Base-by-base conservation (phyloP, 2,797 vertebrate genomes). In the Ceyx erithaca region DNA sequence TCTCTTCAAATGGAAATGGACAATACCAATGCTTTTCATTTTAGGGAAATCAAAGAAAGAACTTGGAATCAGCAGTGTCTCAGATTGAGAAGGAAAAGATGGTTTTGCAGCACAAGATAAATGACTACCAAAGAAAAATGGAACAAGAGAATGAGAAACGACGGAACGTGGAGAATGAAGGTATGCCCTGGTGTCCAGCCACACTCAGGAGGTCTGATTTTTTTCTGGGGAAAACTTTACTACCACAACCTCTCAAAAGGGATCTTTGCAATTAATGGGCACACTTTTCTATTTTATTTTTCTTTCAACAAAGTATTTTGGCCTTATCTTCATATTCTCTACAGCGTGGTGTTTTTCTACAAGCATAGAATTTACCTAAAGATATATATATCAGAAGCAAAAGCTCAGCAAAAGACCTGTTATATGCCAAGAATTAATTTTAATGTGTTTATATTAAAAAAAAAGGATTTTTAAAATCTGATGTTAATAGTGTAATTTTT, bases 21-120 rank as follows among this genome's bases (percentile, higher is more conserved):
- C 92, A 94, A 43, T 72, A 40, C 2, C 6, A 31, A 25, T 92
- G 54, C 66, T 95, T 95, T 55, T 88, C 69, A 95, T 93, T 97
- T 83, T 70, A 98, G 98, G 98, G 97, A 41, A 98, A 92, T 97
- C 97, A 98, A 75, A 98, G 98, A 96, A 99, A 99, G 97, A 98
- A 94, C 68, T 96, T 98, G 48, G 99, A 99, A 96, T 97, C 97
- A 83, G 97, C 97, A 63, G 79, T 98, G 80, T 99, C 99, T 96
- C 97, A 98, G 94, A 97, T 99, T 97, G 99, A 99, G 96, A 99
- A 99, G 95, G 99, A 99, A 89, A 99, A 99, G 97, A 98, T 99
- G 95, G 97, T 99, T 93, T 92, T 98, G 66, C 99, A 99, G 94
- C 99, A 99, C 97, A 98, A 98, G 96, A 97, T 98, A 97, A 98